A percentile compares a stretch with the other conserved stretches of the same genome.
Conservation (phyloP, 2,797 vertebrate species). For the Spondyliosoma cantharus region DNA sequence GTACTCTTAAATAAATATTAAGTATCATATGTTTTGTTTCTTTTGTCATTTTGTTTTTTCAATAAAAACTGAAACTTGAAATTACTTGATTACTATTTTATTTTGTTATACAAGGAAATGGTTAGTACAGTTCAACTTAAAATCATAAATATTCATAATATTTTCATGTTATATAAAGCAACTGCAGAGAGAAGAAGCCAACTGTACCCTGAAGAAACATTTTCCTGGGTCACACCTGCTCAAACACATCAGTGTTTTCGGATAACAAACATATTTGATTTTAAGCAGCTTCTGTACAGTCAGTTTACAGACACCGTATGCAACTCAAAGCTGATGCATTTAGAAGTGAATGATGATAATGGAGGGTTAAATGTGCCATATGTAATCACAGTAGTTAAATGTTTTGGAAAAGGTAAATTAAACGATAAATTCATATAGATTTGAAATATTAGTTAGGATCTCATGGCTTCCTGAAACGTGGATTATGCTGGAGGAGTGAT, state of each 20-base stretch:
- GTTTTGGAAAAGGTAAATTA: background rate
- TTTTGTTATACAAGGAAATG: slow-evolving; percentile 30
- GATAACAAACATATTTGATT: background rate
- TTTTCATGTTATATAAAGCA: background rate
- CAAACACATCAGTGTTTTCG: background rate
- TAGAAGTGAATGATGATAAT: background rate
- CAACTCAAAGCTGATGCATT: background rate
- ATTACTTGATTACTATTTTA: slow-evolving; percentile 21
- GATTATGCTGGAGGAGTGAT: too few species aligned
- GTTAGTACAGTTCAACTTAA: slow-evolving; percentile 2
- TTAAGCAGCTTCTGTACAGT: background rate
- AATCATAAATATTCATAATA: background rate
- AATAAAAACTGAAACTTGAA: slow-evolving; percentile 43
- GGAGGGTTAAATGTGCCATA: background rate
- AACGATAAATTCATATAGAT: background rate
- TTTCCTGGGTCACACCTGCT: background rate
- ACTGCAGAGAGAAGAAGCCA: background rate
- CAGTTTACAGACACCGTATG: background rate
- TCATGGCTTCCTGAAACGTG: too few species aligned
- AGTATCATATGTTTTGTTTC: slow-evolving; percentile 4
- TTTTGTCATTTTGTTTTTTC: slow-evolving; percentile 42
- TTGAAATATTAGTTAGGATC: too few species aligned
- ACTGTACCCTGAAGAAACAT: background rate
- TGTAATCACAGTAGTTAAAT: background rate
- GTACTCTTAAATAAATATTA: slow-evolving; percentile 38